These are phyloP conservation scores for Crossocerus cetratus DNA, from an alignment of 2,888 invertebrate genomes.

Conservation along the genomic window DNA sequence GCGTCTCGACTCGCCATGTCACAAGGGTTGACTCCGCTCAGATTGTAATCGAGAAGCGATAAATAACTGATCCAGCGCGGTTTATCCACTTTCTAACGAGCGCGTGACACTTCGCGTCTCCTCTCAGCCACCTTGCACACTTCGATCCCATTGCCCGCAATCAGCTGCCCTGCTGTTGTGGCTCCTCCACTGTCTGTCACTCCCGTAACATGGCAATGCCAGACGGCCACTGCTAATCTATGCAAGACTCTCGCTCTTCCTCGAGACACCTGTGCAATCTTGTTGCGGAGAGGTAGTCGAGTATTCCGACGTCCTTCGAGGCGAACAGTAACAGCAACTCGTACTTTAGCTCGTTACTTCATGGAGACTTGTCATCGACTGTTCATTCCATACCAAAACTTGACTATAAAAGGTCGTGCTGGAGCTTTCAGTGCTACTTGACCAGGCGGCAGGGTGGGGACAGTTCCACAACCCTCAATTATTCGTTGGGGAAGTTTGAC, in stretches of 20 bases:
- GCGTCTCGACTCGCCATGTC: not conserved
- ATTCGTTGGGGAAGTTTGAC: too few species aligned
- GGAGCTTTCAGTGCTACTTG: too few species aligned
- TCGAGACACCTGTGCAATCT: slow-evolving; percentile 50
- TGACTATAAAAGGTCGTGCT: too few species aligned
- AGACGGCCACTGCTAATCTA: slow-evolving; percentile 55
- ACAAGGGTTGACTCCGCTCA: slow-evolving; percentile 4
- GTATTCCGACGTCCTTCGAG: not conserved
- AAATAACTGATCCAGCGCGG: slow-evolving; percentile 33
- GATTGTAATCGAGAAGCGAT: slow-evolving; percentile 39
- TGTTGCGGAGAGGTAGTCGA: not conserved
- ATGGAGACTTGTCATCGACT: too few species aligned
- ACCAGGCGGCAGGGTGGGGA: too few species aligned
- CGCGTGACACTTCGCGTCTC: slow-evolving; percentile 41
- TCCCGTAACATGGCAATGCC: slow-evolving; percentile 34
- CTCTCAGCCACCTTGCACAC: slow-evolving; percentile 41
- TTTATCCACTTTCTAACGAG: slow-evolving; percentile 39
- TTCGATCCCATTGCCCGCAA: slow-evolving; percentile 39
- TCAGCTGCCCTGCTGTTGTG: slow-evolving; percentile 52
- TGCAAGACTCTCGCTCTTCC: slow-evolving; percentile 34
- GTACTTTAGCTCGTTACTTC: too few species aligned
- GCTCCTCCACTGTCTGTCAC: slow-evolving; percentile 46
- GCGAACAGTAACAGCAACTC: too few species aligned
- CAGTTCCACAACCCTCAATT: too few species aligned
- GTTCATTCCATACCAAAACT: too few species aligned